A percentile compares a stretch with the other conserved stretches of the same genome.
Conservation (phyloP, 2,113 vertebrate species). For the Macheiramphus alcinus region DNA sequence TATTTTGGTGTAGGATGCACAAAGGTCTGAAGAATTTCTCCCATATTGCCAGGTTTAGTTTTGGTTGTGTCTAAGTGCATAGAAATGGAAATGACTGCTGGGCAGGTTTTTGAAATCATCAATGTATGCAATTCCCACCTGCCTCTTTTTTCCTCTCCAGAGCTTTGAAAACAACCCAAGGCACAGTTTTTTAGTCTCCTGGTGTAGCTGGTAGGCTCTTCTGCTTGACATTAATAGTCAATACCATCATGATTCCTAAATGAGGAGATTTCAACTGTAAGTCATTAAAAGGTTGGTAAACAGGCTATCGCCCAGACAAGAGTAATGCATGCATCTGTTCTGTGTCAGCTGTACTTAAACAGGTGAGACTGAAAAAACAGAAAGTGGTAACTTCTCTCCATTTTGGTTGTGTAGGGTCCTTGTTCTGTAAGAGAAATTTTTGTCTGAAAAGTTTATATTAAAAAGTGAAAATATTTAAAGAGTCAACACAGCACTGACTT, state of each 20-base stretch:
- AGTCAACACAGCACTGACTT: constrained; percentile 38
- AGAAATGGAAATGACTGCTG: neutral
- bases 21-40: neutral
- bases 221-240: neutral
- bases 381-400: neutral
- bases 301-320: neutral
- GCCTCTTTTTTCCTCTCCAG: neutral
- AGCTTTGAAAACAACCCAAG: neutral
- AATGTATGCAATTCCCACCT: neutral
- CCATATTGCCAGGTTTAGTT: neutral
- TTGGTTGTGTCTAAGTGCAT: neutral
- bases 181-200: neutral
- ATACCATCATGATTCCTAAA: neutral
- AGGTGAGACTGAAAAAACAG: constrained; percentile 28
- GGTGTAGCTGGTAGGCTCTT: neutral
- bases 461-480: constrained; percentile 64
- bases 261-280: neutral
- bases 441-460: constrained; percentile 50
- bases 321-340: neutral
- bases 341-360: constrained; percentile 16
- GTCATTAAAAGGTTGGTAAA: neutral
- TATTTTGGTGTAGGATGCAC: neutral
- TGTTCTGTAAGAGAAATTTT: constrained; percentile 41
- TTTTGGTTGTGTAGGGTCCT: constrained; percentile 35
- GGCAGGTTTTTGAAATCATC: neutral